Conservation (phyloP, 37 sponge, comb jelly and placozoan genomes). For the Bolinopsis microptera region DNA sequence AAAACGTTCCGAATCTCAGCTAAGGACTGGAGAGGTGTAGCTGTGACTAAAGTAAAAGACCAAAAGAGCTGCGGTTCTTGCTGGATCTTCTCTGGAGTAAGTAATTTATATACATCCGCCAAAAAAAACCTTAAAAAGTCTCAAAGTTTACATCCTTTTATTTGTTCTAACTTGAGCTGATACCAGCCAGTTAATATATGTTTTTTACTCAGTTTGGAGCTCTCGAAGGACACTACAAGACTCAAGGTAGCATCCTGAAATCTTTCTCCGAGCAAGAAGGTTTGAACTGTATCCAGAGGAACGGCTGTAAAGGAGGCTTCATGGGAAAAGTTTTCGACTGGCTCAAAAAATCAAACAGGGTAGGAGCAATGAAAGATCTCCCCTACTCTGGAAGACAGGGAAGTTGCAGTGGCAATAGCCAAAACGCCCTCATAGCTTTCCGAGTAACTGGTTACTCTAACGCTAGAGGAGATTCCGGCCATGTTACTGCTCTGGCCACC, state of each 20-base stretch:
- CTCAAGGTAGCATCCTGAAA: conserved; percentile 27
- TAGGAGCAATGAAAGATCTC: not conserved
- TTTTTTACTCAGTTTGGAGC: too few relatives aligned
- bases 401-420: not conserved
- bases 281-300: not conserved
- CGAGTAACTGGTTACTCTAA: conserved; percentile 19
- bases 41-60: conserved; percentile 26
- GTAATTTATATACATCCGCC: too few relatives aligned
- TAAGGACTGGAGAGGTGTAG: conserved; percentile 21
- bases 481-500: conserved; percentile 31
- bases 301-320: not conserved
- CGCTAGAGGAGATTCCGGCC: not conserved
- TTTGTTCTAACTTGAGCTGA: too few relatives aligned
- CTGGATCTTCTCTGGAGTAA: conserved; percentile 23
- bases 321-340: not conserved
- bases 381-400: not conserved
- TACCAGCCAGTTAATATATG: too few relatives aligned
- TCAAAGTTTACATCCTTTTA: too few relatives aligned
- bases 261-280: conserved; percentile 21
- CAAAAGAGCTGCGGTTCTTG: conserved; percentile 16
- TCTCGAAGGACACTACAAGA: conserved; percentile 27
- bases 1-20: too few relatives aligned
- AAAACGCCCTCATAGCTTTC: not conserved
- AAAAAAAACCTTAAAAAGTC: too few relatives aligned
- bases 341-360: not conserved